Conservation (phyloP, 2,113 vertebrate genomes). For the Anser cygnoides region DNA sequence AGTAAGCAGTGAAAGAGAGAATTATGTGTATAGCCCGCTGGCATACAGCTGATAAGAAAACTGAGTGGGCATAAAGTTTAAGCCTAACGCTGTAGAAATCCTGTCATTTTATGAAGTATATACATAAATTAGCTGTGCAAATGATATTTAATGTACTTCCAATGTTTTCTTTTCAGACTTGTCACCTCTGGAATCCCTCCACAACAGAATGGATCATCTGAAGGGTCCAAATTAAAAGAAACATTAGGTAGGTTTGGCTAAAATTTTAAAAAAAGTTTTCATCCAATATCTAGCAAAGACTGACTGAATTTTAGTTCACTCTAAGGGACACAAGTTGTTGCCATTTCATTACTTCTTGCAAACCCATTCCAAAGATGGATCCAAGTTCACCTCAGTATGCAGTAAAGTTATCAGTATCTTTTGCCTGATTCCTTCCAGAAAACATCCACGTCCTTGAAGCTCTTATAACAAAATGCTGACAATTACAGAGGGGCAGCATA, state of each 20-base stretch:
- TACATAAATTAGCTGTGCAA: constrained; percentile 5
- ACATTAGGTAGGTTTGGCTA: neutral
- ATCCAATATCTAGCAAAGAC: neutral
- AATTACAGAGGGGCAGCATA: neutral
- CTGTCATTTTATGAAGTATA: neutral
- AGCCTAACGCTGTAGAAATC: constrained; percentile 40
- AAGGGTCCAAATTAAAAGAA: neutral
- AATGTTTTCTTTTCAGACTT: neutral
- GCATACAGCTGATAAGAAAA: constrained; percentile 58
- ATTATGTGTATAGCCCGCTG: constrained; percentile 19
- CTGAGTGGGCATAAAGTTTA: constrained; percentile 33
- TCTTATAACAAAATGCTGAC: constrained; percentile 40
- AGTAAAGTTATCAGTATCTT: constrained; percentile 49
- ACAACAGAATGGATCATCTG: neutral
- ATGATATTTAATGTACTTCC: neutral
- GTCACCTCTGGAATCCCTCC: neutral
- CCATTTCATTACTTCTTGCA: constrained; percentile 7
- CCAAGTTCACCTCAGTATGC: constrained; percentile 2
- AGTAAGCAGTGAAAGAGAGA: constrained; percentile 56
- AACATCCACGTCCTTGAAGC: constrained; percentile 52
- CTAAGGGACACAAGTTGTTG: neutral
- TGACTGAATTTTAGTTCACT: neutral
- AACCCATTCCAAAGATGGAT: neutral
- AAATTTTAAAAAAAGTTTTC: neutral
- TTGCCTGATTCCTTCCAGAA: constrained; percentile 34